Conservation (phyloP, 1,140 invertebrate species). For the Diplogasteroides magnus region DNA sequence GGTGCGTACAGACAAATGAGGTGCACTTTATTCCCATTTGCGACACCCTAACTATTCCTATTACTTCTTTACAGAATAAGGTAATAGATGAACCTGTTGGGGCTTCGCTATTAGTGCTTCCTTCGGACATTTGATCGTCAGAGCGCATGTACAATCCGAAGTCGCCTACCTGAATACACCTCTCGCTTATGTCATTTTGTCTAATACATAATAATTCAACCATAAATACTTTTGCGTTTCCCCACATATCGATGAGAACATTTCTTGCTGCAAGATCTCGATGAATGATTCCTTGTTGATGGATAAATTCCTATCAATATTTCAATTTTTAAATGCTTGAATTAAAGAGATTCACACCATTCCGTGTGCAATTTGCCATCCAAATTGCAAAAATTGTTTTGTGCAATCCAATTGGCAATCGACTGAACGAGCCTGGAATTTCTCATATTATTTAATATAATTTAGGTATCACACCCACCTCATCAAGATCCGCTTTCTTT, state of each 20-base stretch:
- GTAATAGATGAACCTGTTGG: too few relatives aligned
- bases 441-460: background rate
- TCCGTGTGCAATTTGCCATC: slow-evolving; percentile 88
- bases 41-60: too few relatives aligned
- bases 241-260: slow-evolving; percentile 65
- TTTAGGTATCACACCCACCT: slow-evolving; percentile 11
- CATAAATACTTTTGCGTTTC: slow-evolving; percentile 34
- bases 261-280: slow-evolving; percentile 93
- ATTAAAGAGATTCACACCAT: slow-evolving; percentile 73
- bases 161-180: background rate
- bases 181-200: background rate
- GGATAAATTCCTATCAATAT: slow-evolving; percentile 23
- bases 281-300: slow-evolving; percentile 66
- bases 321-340: background rate
- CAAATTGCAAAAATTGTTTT: slow-evolving; percentile 63
- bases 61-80: too few relatives aligned
- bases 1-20: slow-evolving; percentile 3
- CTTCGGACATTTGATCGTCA: slow-evolving; percentile 4
- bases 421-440: slow-evolving; percentile 37
- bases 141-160: background rate
- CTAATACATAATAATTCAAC: background rate
- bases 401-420: slow-evolving; percentile 39
- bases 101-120: too few relatives aligned
- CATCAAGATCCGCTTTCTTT: slow-evolving; percentile 41
- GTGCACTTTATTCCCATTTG: too few relatives aligned